Conservation (phyloP, 2,797 vertebrate genomes). For the Sebastes flavidus region DNA sequence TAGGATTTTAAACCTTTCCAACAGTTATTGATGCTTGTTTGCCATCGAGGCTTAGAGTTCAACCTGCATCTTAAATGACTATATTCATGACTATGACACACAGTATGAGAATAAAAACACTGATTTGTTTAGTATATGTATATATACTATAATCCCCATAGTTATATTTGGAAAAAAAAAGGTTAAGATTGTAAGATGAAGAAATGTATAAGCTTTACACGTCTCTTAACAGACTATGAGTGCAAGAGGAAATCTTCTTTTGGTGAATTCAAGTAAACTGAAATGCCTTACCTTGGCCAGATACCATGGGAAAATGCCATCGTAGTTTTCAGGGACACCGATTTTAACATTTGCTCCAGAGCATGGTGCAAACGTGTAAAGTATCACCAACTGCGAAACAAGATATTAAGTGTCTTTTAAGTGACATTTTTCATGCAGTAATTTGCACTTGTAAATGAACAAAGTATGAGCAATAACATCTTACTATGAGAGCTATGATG, state of each 20-base stretch:
- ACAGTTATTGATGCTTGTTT: background rate
- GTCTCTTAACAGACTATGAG: background rate
- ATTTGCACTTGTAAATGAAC: background rate
- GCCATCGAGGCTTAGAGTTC: background rate
- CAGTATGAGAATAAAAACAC: background rate
- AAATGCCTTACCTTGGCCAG: constrained; percentile 84
- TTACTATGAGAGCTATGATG: constrained; percentile 61
- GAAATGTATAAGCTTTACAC: background rate
- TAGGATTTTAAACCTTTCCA: background rate
- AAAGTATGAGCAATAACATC: constrained; percentile 6
- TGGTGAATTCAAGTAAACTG: background rate
- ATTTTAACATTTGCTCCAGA: constrained; percentile 76
- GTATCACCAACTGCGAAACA: constrained; percentile 62
- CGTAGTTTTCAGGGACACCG: constrained; percentile 86
- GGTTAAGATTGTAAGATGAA: background rate
- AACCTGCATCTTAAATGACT: background rate
- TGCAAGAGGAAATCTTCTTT: background rate
- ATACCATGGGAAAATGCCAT: constrained; percentile 85
- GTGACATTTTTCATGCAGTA: background rate
- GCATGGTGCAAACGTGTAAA: constrained; percentile 60
- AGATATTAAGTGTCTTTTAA: background rate
- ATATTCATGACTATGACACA: background rate
- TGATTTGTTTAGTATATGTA: background rate
- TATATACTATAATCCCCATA: no score
- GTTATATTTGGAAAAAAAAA: background rate